phyloP scores from a whole-genome alignment of 2,113 vertebrate genomes.

The Actenoides lindsayi region DNA sequence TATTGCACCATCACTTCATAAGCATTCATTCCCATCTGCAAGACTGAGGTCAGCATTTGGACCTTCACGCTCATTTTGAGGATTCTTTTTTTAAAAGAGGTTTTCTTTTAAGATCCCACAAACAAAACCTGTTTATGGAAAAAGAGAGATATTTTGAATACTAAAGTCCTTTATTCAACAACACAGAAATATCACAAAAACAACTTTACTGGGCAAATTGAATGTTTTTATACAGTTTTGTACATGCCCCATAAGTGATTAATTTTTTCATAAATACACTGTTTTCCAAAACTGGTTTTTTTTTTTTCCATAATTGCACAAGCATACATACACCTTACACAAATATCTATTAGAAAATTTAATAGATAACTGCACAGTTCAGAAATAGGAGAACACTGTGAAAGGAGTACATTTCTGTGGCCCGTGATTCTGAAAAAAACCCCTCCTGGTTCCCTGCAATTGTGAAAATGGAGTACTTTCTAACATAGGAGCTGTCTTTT shows the following conservation, averaged over 20 bases:
- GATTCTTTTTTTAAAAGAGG: constrained; percentile 33
- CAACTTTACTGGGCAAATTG: constrained; percentile 85
- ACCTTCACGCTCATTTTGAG: constrained; percentile 13
- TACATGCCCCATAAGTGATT: constrained; percentile 87
- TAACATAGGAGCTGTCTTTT: constrained; percentile 77
- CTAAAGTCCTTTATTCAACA: constrained; percentile 90
- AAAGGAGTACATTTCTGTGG: constrained; percentile 78
- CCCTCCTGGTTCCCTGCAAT: constrained; percentile 69
- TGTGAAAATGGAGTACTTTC: constrained; percentile 74
- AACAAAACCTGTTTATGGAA: constrained; percentile 77
- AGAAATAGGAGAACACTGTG: constrained; percentile 82
- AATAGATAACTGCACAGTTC: constrained; percentile 85
- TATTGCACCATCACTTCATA: constrained; percentile 26
- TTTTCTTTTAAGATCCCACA: constrained; percentile 68
- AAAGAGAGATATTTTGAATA: constrained; percentile 84
- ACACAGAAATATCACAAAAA: constrained; percentile 90
- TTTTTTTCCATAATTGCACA: constrained; percentile 82
- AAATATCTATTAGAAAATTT: constrained; percentile 87
- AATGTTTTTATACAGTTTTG: constrained; percentile 86
- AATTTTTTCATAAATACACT: constrained; percentile 85
- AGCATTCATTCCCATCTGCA: constrained; percentile 23
- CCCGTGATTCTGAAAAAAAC: constrained; percentile 71
- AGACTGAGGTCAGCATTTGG: constrained; percentile 28
- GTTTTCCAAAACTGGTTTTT: constrained; percentile 83
- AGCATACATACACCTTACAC: constrained; percentile 89